Base-by-base conservation (phyloP, 2,113 vertebrate species). In the Aspiorhynchus laticeps region DNA sequence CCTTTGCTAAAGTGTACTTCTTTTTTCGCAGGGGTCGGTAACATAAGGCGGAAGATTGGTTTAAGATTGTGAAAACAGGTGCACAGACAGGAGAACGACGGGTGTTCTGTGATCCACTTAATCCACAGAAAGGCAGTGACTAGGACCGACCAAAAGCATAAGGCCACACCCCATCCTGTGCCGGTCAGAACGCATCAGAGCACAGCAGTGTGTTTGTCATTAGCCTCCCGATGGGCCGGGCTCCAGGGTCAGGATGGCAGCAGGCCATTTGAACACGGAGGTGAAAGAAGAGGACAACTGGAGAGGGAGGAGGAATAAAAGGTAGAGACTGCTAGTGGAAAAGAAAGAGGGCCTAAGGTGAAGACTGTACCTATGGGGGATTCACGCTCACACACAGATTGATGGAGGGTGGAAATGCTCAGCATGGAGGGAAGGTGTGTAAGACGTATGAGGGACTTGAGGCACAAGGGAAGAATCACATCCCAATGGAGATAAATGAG, bases 191-290 rank as follows among this genome's bases (percentile, higher is more conserved):
- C 33, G 84, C 85, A 89, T 88, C 91, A 90, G 88, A 91, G 83
- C 56, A 61, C 73, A 85, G 87, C 63, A 91, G 74, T 86, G 90
- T 87, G 88, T 90, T 92, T 92, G 89, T 94, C 90, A 93, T 94
- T 93, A 93, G 90, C 92, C 93, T 90, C 93, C 91, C 75, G 91
- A 91, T 92, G 92, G 69, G 91, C 86, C 56, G 87, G 33, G 90
- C 90, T 89, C 85, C 67, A 78, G 75, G 26, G 81, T 46, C 63
- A 65, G 73, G 46, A 24, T 76, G 65, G 63, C 61, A 79, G 67
- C 26, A 78, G 74, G 76, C 41, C 28, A 83, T 73, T 46, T 51
- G 11, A 36, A 41, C 1, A 61, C 14, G 19, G 3, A 65, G 28
- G 77, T 43, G 76, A 67, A 26, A 80, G 26, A 69, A 38, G 61